phyloP scores from a whole-genome alignment of 2,113 vertebrate species.

The Barnardius zonarius region DNA sequence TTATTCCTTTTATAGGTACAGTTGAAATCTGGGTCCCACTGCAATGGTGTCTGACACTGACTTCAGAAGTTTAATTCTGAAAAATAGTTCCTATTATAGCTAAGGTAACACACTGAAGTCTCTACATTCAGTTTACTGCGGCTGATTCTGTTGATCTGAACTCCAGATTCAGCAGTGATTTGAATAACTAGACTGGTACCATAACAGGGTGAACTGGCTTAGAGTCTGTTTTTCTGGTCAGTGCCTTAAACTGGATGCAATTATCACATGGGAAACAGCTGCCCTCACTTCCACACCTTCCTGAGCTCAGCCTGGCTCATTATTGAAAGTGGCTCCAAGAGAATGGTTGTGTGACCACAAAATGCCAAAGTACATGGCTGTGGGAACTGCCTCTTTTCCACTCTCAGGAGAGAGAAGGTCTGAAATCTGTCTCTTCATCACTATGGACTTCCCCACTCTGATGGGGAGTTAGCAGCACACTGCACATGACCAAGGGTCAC shows the following conservation, averaged over 20 bases:
- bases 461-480: background rate
- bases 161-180: background rate
- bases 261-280: background rate
- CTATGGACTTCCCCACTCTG: background rate
- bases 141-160: background rate
- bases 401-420: background rate
- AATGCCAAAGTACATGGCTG: background rate
- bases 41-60: background rate
- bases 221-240: background rate
- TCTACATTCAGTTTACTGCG: background rate
- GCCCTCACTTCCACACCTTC: background rate
- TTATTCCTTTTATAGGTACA: background rate
- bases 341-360: background rate
- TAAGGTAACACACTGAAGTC: background rate
- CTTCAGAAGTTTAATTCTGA: background rate
- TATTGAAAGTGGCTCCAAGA: background rate
- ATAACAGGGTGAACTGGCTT: background rate
- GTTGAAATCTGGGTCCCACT: background rate
- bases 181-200: background rate
- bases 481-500: background rate
- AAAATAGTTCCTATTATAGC: background rate
- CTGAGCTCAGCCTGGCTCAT: background rate
- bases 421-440: background rate
- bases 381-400: background rate
- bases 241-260: background rate